Base-by-base conservation (phyloP, 2,113 vertebrate species). In the Takifugu bimaculatus region DNA sequence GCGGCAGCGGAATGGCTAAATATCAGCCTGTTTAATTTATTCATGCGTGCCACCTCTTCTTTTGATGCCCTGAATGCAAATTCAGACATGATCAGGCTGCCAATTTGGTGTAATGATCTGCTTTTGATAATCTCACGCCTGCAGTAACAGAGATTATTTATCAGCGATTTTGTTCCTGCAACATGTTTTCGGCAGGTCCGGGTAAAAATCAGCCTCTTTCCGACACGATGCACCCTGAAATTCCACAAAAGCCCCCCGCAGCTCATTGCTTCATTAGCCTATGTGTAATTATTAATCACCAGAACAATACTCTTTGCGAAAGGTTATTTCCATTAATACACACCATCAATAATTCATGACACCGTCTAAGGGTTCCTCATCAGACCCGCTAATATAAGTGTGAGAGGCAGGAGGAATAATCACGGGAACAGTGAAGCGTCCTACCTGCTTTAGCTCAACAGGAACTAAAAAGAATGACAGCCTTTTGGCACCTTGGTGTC, bases 91-190 rank as follows among this genome's bases (percentile, higher is more conserved):
- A 94, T 95, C 92, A 92, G 89, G 88, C 91, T 92, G 86, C 92
- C 91, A 91, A 58, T 93, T 94, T 93, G 88, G 90, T 90, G 84
- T 84, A 87, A 91, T 93, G 90, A 96, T 94, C 90, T 91, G 89
- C 92, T 90, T 92, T 94, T 85, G 93, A 90, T 93, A 92, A 94
- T 93, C 89, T 91, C 88, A 94, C 92, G 93, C 92, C 90, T 39
- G 35, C 35, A 39, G 35, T 39, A 91, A 91, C 88, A 89, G 90
- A 90, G 91, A 91, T 92, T 89, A 93, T 85, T 47, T 27, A 13
- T 44, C 14, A 45, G 26, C 62, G 11, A 63, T 54, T 64, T 54
- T 53, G 5, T 4, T 54, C 56, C 75, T 13, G 44, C 35, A 35
- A 35, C 32, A 35, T 35, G 32, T 35, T 35, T 35, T 35, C 32